These are phyloP conservation scores for Thalassarche chlororhynchos DNA, from an alignment of 2,113 vertebrate species.

Conservation along the genomic window DNA sequence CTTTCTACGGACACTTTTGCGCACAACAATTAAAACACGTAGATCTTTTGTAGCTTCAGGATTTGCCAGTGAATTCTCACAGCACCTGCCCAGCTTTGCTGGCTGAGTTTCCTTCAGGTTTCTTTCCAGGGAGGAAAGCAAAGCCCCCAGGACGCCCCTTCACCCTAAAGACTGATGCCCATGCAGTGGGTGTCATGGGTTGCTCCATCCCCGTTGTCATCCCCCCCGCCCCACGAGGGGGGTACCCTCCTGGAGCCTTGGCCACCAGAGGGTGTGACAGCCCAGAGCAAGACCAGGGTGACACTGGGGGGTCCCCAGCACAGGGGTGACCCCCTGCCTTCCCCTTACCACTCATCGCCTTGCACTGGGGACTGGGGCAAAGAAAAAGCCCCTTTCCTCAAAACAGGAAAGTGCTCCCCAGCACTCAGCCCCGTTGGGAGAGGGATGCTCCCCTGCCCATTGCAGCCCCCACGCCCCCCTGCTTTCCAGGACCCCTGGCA, in stretches of 20 bases:
- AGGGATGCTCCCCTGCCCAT: neutral
- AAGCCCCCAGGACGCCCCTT: neutral
- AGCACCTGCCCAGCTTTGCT: neutral
- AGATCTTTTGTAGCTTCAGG: neutral
- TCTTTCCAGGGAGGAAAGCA: neutral
- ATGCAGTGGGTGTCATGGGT: neutral
- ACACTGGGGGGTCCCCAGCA: fast-evolving
- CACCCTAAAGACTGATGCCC: neutral
- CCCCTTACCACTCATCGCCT: neutral
- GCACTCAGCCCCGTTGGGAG: fast-evolving
- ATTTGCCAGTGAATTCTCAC: neutral
- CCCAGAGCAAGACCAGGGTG: neutral
- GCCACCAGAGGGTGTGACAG: neutral
- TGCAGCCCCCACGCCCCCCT: neutral
- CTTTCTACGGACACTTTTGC: neutral
- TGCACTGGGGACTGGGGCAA: no score
- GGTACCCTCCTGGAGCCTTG: neutral
- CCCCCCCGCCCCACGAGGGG: fast-evolving
- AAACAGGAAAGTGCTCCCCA: neutral
- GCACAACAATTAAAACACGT: neutral
- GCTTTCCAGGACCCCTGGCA: neutral
- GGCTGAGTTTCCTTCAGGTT: neutral
- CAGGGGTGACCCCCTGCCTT: neutral
- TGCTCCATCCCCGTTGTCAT: neutral
- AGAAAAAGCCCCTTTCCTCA: neutral